Conservation (phyloP, 2,888 invertebrate species). For the Bembecia ichneumoniformis region DNA sequence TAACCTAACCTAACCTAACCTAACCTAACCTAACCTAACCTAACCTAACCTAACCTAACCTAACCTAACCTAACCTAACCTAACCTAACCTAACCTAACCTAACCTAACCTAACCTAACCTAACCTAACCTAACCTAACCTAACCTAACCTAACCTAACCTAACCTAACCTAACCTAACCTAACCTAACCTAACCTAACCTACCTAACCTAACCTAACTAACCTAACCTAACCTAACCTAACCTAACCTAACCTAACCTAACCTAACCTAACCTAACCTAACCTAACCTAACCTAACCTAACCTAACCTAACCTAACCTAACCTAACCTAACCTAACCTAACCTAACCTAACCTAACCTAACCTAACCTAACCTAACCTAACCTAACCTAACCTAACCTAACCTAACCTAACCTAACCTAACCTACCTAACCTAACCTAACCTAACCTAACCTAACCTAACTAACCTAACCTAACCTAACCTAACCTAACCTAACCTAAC, state of each 20-base stretch:
- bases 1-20: constrained; percentile 3
- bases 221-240: constrained; percentile 1
- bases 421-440: background rate
- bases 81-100: constrained; percentile 3
- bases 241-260: constrained; percentile 1
- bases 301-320: constrained; percentile 1
- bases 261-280: constrained; percentile 1
- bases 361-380: constrained; percentile 1
- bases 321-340: constrained; percentile 1
- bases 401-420: constrained; percentile 1
- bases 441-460: constrained; percentile 1
- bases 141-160: constrained; percentile 6
- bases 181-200: constrained; percentile 1
- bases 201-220: background rate
- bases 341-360: constrained; percentile 1
- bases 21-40: constrained; percentile 3
- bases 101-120: constrained; percentile 4
- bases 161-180: constrained; percentile 4
- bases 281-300: constrained; percentile 1
- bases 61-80: constrained; percentile 3
- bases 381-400: constrained; percentile 1
- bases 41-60: constrained; percentile 3
- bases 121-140: constrained; percentile 6
- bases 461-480: constrained; percentile 1
- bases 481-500: constrained; percentile 1